Percentiles rank a stretch among this genome's conserved stretches.
phyloP scores from a whole-genome alignment of 2,797 vertebrate species.

The Schizopygopsis malacanthus region DNA sequence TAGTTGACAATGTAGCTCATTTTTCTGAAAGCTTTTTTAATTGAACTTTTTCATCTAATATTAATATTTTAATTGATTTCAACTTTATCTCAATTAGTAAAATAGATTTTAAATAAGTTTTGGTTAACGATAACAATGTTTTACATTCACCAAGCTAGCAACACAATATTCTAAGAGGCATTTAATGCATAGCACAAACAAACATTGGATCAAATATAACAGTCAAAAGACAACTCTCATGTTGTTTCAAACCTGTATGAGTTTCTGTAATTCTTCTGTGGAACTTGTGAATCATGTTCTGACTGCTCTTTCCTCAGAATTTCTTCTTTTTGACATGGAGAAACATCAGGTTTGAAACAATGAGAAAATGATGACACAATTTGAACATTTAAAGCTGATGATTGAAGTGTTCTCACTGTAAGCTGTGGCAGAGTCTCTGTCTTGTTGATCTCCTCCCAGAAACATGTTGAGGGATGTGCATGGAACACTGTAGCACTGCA shows the following conservation, averaged over 20 bases:
- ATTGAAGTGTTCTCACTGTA: slow-evolving; percentile 74
- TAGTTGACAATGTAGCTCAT: background rate
- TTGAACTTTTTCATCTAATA: background rate
- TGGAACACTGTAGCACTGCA: slow-evolving; percentile 80
- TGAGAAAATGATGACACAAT: background rate
- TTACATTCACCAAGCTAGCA: background rate
- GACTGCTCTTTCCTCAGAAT: background rate
- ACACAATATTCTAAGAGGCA: background rate
- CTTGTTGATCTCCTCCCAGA: slow-evolving; percentile 77
- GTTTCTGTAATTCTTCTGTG: background rate
- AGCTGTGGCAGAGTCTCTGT: slow-evolving; percentile 82
- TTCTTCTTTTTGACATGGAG: background rate
- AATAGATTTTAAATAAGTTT: background rate
- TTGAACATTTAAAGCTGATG: background rate
- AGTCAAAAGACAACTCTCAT: background rate
- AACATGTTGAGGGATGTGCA: slow-evolving; percentile 84
- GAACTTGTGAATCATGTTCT: background rate
- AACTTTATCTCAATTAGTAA: background rate
- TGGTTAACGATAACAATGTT: background rate
- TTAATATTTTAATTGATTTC: background rate
- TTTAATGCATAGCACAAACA: background rate
- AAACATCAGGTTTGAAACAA: background rate
- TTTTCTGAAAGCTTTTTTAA: background rate
- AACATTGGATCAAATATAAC: background rate
- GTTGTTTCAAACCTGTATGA: slow-evolving; percentile 5